Evolutionary conservation across 2,797 vertebrate species (phyloP), one percentile per base, ranked within the genome.

Genomic region (Acomys russatus): DNA sequence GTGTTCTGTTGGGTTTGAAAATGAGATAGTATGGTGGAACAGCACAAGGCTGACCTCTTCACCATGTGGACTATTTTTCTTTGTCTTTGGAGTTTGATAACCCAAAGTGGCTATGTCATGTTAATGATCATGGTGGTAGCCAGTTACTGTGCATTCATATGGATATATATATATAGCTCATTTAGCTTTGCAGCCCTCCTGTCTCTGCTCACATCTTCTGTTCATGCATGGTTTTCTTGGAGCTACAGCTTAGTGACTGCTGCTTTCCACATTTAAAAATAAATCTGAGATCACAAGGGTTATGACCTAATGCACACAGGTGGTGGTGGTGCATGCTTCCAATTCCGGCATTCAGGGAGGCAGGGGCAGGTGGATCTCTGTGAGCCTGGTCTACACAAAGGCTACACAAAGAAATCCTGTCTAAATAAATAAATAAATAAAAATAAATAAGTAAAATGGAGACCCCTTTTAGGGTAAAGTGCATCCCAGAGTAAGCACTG

Each of bases 71-170:
- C 71, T 82, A 70, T 3, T 49, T 95, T 88, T 92, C 49, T 79
- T 84, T 28, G 15, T 33, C 59, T 94, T 82, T 59, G n/a, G 92
- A 92, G 44, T 90, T 85, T 59, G 9, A 18, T 85, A 20, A 66
- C 51, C 91, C 83, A 93, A 94, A 35, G 83, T 84, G 25, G 30
- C 7, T 74, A 2, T 91, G 54, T 56, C 77, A 88, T 96, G 44
- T 88, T 92, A 18, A 35, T 82, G 22, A 90, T 92, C 9, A 73
- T 64, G 73, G 17, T 71, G 63, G 79, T 23, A 93, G 68, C 23
- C 66, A 90, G 10, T 85, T 64, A 51, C 25, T 90, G 2, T 71
- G 33, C 59, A 23, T 63, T 20, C 30, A 51, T 82, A 64, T 84
- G 76, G 63, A 77, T 74, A 73, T 63, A 87, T 59, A 44, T 44